Base-by-base conservation (phyloP, 2,888 invertebrate genomes). In the Hirtodrosophila trivittata region DNA sequence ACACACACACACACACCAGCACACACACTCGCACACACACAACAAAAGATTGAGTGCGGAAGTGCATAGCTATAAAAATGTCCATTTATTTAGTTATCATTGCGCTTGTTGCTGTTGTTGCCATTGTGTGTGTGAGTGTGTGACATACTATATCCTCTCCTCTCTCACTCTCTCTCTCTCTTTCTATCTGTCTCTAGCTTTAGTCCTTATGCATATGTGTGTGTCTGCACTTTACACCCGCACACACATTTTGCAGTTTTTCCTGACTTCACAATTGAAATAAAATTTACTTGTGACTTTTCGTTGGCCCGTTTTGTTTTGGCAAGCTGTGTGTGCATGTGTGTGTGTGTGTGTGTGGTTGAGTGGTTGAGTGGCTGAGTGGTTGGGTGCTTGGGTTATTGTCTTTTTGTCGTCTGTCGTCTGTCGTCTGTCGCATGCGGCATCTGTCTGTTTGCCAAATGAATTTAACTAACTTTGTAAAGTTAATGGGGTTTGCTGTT, bases 381-480 rank as follows among this genome's bases (percentile, higher is more conserved):
- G 18, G 21, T 47, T 38, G 46, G 12, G 38, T 38, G 35, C 35
- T 51, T 42, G 16, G 47, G 43, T 37, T 57, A 52, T 54, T 69
- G 63, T 80, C 74, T 80, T 59, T 56, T 55, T 56, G 57, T 47
- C 63, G 57, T 16, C 45, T 66, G 55, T 68, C 66, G 52, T 73
- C 66, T 56, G 62, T 57, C 57, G 37, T 60, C 58, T 45, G 50
- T 67, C 52, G 28, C 46, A 33, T 62, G 75, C 59, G 65, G 57
- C 66, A 32, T 67, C 32, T 67, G 74, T 74, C 67, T 80, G 78
- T 76, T 85, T 82, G 83, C 83, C 72, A 85, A 84, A 85, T 87
- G 83, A 78, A 86, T 84, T 84, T 84, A 84, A 84, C 85, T 76
- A 85, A 87, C 85, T 84, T 86, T 87, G 78, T 84, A 81, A 84